phyloP scores from a whole-genome alignment of 2,797 vertebrate species.

The Falco rusticolus region DNA sequence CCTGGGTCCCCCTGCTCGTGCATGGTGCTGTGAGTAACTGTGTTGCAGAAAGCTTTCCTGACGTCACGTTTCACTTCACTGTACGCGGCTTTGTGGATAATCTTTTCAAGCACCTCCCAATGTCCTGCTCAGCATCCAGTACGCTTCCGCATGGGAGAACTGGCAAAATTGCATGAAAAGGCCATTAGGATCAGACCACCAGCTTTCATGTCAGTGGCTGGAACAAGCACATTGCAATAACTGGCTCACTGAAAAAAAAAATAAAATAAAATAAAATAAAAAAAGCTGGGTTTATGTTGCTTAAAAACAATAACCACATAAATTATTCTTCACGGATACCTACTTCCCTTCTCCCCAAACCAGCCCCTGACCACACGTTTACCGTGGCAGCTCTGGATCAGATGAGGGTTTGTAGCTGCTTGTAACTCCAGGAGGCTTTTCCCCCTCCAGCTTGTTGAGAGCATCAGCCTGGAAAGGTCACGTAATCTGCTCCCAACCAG shows the following conservation, averaged over 20 bases:
- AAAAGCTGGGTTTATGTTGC: not conserved
- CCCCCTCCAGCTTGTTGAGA: not conserved
- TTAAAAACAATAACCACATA: not conserved
- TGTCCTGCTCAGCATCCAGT: not conserved
- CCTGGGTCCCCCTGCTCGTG: not conserved
- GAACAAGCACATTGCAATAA: not conserved
- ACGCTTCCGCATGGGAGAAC: not conserved
- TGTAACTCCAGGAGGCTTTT: not conserved
- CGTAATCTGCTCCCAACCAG: not conserved
- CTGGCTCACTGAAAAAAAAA: not conserved
- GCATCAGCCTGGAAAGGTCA: not conserved
- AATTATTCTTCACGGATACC: not conserved
- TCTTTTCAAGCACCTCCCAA: not conserved
- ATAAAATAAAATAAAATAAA: too few relatives aligned
- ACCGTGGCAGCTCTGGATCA: rapidly evolving
- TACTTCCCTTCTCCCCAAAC: not conserved
- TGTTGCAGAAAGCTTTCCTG: not conserved
- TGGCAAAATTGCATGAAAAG: not conserved
- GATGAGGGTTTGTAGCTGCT: not conserved
- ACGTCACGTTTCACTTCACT: not conserved
- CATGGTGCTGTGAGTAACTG: rapidly evolving
- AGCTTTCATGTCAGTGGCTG: rapidly evolving
- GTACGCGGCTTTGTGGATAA: rapidly evolving
- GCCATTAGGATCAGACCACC: not conserved
- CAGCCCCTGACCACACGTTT: not conserved